These are phyloP conservation scores for Acrossocheilus fasciatus DNA, from an alignment of 2,797 vertebrate genomes.

Conservation along the genomic window DNA sequence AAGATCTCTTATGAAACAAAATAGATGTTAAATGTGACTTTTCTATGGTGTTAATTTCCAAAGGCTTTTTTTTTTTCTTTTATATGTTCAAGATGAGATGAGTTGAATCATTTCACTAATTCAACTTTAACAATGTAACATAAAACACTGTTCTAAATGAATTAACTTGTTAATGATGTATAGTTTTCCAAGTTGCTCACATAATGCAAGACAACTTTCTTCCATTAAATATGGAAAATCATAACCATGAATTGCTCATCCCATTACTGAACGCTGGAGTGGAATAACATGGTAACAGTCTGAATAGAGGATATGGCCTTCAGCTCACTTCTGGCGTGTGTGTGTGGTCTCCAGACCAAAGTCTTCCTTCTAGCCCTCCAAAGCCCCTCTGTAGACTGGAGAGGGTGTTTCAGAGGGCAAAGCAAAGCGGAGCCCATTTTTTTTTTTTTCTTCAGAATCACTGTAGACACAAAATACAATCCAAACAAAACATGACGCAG, in stretches of 20 bases:
- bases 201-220: conserved; percentile 5
- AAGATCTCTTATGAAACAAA: neutral
- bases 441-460: conserved; percentile 12
- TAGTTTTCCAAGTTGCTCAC: neutral
- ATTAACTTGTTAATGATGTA: neutral
- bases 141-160: neutral
- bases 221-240: conserved; percentile 23
- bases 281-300: conserved; percentile 46
- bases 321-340: conserved; percentile 49
- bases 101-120: neutral
- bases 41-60: neutral
- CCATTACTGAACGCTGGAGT: conserved; percentile 32
- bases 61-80: neutral
- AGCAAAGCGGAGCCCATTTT: conserved; percentile 3
- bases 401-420: conserved; percentile 45
- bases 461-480: conserved; percentile 29
- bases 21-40: neutral
- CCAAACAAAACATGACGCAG: conserved; percentile 50
- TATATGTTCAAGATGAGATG: neutral
- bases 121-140: too few relatives aligned
- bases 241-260: conserved; percentile 23
- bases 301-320: conserved; percentile 41
- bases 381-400: conserved; percentile 29
- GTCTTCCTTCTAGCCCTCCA: conserved; percentile 30
- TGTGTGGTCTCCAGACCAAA: conserved; percentile 61